Evolutionary conservation across 2,888 invertebrate genomes (phyloP).

Genomic region (Nymphalis polychloros): DNA sequence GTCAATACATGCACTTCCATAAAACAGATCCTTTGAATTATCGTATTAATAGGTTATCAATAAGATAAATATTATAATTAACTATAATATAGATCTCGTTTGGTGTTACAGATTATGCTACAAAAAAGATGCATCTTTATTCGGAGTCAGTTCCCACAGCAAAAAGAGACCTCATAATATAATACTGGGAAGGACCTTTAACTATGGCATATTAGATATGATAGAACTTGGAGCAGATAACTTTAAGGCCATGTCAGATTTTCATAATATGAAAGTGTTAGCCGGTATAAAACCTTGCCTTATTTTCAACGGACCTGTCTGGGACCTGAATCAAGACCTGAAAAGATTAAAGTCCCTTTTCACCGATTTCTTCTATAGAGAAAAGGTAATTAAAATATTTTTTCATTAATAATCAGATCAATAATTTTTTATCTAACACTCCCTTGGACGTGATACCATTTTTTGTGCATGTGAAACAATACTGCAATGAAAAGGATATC

Average conservation of each 20-base stretch:
- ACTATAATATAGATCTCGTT: neutral
- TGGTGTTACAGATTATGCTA: constrained; percentile 80
- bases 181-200: constrained; percentile 93
- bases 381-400: constrained; percentile 72
- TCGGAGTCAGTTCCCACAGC: constrained; percentile 94
- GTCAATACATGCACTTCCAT: too few species aligned
- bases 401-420: neutral
- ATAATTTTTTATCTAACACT: too few species aligned
- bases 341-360: constrained; percentile 93
- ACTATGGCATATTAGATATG: constrained; percentile 96
- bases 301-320: constrained; percentile 94
- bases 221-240: constrained; percentile 95
- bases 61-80: neutral
- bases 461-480: too few species aligned
- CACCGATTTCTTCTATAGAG: constrained; percentile 95
- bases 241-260: constrained; percentile 89
- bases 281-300: constrained; percentile 94
- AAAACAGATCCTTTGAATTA: too few species aligned
- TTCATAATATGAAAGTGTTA: constrained; percentile 88
- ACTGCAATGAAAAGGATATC: too few species aligned
- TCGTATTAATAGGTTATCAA: too few species aligned
- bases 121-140: constrained; percentile 94
- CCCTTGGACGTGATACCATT: too few species aligned
- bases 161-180: constrained; percentile 98
- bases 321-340: constrained; percentile 91